These are phyloP conservation scores for Ectropis grisescens DNA, from an alignment of 1,140 invertebrate species.

Conservation along the genomic window DNA sequence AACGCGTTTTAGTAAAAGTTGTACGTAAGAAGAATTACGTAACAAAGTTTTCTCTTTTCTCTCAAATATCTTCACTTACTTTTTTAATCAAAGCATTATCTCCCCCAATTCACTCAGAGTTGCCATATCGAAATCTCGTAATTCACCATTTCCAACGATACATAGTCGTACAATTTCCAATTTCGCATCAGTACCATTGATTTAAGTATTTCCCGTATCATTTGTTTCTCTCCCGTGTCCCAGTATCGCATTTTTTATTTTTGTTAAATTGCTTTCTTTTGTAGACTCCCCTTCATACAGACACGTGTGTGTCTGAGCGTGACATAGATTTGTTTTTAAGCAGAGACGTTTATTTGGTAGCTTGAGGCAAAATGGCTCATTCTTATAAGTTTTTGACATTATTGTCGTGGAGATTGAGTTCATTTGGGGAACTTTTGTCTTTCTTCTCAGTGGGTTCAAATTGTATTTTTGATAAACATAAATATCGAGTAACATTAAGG, in stretches of 20 bases:
- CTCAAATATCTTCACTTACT: too few species aligned
- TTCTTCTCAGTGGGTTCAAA: too few species aligned
- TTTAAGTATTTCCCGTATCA: conserved; percentile 67
- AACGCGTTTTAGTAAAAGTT: too few species aligned
- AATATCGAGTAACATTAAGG: too few species aligned
- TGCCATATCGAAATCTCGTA: too few species aligned
- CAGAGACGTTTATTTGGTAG: conserved; percentile 60
- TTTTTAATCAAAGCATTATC: too few species aligned
- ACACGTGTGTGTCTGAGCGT: conserved; percentile 36
- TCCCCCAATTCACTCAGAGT: too few species aligned
- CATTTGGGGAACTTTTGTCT: too few species aligned
- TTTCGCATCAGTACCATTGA: conserved; percentile 56
- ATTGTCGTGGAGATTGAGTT: too few species aligned
- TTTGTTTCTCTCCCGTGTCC: conserved; percentile 51
- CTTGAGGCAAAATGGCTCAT: conserved; percentile 56
- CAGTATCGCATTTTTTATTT: conserved; percentile 56
- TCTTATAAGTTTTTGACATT: conserved; percentile 10
- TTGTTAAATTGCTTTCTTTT: conserved; percentile 66
- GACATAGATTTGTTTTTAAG: conserved; percentile 63
- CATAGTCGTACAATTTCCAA: conserved; percentile 46
- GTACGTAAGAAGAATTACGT: too few species aligned
- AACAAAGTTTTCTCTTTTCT: too few species aligned
- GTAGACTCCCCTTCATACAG: conserved; percentile 53
- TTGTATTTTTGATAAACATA: too few species aligned
- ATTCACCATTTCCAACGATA: conserved; percentile 20